phyloP scores from a whole-genome alignment of 1,140 invertebrate genomes.

The Monochamus saltuarius region DNA sequence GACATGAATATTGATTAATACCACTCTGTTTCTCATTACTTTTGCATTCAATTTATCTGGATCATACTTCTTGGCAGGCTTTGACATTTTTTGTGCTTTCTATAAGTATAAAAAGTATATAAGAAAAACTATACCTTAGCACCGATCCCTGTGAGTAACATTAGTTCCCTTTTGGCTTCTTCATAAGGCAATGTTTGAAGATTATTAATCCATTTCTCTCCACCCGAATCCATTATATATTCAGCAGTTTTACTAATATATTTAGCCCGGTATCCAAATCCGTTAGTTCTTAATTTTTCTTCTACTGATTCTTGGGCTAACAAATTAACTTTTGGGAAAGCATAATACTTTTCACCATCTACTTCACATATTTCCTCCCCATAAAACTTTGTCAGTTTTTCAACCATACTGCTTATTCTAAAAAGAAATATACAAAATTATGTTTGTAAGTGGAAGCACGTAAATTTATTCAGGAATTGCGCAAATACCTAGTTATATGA shows the following conservation, averaged over 20 bases:
- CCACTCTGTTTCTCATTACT: too few species aligned
- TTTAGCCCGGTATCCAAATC: conserved; percentile 91
- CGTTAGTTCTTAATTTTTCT: conserved; percentile 68
- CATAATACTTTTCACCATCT: conserved; percentile 68
- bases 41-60: too few species aligned
- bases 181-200: conserved; percentile 70
- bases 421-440: too few species aligned
- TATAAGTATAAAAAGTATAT: too few species aligned
- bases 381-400: conserved; percentile 83
- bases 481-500: conserved; percentile 78
- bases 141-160: conserved; percentile 82
- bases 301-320: conserved; percentile 68
- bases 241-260: conserved; percentile 77
- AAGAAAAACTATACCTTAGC: conserved; percentile 68
- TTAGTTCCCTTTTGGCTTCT: conserved; percentile 72
- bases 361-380: conserved; percentile 72
- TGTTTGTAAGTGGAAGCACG: not conserved
- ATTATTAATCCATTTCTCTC: conserved; percentile 68
- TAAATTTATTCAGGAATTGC: conserved; percentile 16
- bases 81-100: too few species aligned
- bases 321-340: conserved; percentile 76
- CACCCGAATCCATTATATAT: conserved; percentile 67
- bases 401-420: conserved; percentile 89
- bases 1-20: too few species aligned
- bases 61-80: too few species aligned